These are phyloP conservation scores for Paramisgurnus dabryanus DNA, from an alignment of 2,113 vertebrate genomes.

Conservation along the genomic window DNA sequence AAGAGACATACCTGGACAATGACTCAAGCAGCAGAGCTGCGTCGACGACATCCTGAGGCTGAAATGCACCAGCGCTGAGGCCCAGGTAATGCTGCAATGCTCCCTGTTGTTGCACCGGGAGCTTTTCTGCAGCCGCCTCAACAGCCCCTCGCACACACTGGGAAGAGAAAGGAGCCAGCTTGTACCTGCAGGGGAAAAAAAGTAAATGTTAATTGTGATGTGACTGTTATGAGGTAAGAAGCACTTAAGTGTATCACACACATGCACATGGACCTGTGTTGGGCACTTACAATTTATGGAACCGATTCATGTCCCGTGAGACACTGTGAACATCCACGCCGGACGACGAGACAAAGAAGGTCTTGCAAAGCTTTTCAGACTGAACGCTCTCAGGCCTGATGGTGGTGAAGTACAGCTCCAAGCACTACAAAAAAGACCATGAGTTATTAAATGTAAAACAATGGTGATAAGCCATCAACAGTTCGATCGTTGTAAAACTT, in stretches of 20 bases:
- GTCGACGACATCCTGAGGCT: neutral
- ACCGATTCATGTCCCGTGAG: neutral
- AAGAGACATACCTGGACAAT: neutral
- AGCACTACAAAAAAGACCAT: neutral
- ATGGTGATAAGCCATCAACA: neutral
- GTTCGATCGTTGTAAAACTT: neutral
- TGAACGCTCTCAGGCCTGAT: neutral
- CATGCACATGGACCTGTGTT: neutral
- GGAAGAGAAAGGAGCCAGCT: neutral
- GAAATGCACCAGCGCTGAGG: no score
- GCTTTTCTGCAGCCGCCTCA: neutral
- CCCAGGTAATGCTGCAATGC: neutral
- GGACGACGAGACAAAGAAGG: neutral
- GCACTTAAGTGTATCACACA: neutral
- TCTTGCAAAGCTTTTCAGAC: neutral
- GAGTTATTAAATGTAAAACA: neutral
- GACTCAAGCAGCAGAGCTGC: neutral
- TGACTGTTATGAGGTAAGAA: neutral
- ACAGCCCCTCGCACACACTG: neutral
- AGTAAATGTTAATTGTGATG: neutral
- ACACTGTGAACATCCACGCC: neutral
- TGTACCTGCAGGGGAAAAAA: neutral
- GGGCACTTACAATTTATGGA: neutral
- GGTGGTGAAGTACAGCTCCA: neutral
- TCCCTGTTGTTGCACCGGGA: neutral